Conservation (phyloP, 1,140 invertebrate species). For the Drosophila aff. region DNA sequence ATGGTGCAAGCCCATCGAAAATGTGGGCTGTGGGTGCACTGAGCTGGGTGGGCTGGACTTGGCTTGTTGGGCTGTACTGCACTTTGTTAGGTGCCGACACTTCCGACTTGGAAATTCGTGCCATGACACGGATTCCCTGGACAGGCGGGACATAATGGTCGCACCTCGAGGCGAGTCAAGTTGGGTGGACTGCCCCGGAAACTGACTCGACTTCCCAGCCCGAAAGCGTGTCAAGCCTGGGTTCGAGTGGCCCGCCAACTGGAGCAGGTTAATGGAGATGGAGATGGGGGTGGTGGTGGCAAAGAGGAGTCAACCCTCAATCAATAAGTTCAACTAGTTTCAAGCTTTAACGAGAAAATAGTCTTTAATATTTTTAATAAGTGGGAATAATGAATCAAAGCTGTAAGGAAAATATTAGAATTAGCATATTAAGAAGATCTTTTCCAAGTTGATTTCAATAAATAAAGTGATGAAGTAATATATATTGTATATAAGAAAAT, state of each 20-base stretch:
- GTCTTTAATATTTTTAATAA: slow-evolving; percentile 4
- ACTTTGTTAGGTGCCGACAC: slow-evolving; percentile 60
- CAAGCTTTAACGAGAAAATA: slow-evolving; percentile 20
- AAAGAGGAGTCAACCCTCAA: slow-evolving; percentile 16
- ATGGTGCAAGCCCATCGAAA: slow-evolving; percentile 39
- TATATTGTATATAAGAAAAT: too few species aligned
- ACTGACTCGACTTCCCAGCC: slow-evolving; percentile 21
- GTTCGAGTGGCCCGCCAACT: slow-evolving; percentile 54
- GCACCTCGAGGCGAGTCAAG: slow-evolving; percentile 56
- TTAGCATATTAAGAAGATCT: not conserved
- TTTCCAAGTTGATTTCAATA: too few species aligned
- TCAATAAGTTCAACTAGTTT: slow-evolving; percentile 36
- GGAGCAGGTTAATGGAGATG: slow-evolving; percentile 56
- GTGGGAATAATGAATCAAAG: not conserved
- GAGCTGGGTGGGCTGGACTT: not conserved
- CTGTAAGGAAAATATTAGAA: too few species aligned
- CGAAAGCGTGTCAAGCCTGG: slow-evolving; percentile 44
- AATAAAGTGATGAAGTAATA: too few species aligned
- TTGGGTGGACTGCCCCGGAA: slow-evolving; percentile 30
- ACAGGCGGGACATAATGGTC: slow-evolving; percentile 52
- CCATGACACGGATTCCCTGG: slow-evolving; percentile 55
- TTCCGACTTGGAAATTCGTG: slow-evolving; percentile 58
- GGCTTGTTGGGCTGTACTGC: slow-evolving; percentile 6
- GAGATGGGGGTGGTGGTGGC: slow-evolving; percentile 2
- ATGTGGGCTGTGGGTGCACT: slow-evolving; percentile 8